Base-by-base conservation (phyloP, 2,797 vertebrate genomes). In the Spinibarbus caldwelli region DNA sequence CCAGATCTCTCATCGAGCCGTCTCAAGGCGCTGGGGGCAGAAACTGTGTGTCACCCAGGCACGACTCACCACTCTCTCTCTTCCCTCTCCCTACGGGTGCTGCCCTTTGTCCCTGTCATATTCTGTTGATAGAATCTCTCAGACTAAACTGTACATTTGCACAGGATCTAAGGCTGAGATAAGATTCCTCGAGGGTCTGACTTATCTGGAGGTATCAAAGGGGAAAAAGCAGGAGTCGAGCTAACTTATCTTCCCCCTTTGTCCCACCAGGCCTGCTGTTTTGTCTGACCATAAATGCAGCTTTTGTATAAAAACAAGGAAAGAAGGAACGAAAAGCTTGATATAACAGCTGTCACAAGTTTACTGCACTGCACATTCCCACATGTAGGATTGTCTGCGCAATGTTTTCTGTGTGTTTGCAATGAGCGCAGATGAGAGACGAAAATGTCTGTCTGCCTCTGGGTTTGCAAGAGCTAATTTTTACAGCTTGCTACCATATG, bases 171-270 rank as follows among this genome's bases (percentile, higher is more conserved):
- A 88, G 89, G 92, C 94, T 91, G 91, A 91, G 93, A 95, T 94
- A 93, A 93, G 92, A 94, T 91, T 89, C 92, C 92, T 92, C 86
- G 84, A 91, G 93, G 92, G 91, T 85, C n/a, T 77, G 70, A n/a
- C 90, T 94, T 94, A 95, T 96, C 94, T 92, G 86, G 93, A 93
- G 93, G 93, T 95, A 95, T 94, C 94, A 93, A 64, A 90, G 43
- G 23, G 36, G 45, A 64, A 88, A 90, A 92, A 76, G 86, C 89
- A 89, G 54, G 92, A 95, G 90, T 91, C 68, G 29, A 70, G 94
- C 92, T 90, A 90, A 91, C 88, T 89, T 84, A 72, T 91, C 88
- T 89, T 73, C 41, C 87, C 85, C 83, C 86, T 79, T 75, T 83
- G 87, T 89, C 88, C 90, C 90, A 59, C 89, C 49, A 84, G 89